Evolutionary conservation across 2,888 invertebrate genomes (phyloP).

Genomic region (Protophormia terraenovae): DNA sequence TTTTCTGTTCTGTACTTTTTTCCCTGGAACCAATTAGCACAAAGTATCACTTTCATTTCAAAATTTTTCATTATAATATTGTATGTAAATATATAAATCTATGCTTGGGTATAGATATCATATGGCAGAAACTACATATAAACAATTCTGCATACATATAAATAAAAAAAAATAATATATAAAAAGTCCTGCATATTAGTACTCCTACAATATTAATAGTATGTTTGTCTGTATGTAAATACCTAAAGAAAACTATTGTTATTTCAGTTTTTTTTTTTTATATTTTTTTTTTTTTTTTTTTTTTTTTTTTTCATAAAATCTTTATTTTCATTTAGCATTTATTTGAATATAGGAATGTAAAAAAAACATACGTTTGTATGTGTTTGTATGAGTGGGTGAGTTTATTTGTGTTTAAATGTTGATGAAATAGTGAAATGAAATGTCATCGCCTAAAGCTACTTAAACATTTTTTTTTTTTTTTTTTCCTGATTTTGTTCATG

Average conservation of each 20-base stretch:
- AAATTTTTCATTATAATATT: neutral
- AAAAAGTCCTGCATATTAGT: no score
- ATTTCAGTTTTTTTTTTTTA: neutral
- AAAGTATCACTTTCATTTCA: neutral
- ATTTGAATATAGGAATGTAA: neutral
- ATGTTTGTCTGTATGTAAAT: neutral
- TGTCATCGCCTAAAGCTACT: conserved; percentile 67
- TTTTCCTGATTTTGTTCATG: conserved; percentile 3
- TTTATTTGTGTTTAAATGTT: conserved; percentile 51
- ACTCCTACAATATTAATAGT: neutral
- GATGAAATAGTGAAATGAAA: conserved; percentile 67
- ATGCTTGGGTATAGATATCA: neutral
- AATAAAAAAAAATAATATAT: no score
- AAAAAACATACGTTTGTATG: neutral
- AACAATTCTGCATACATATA: no score
- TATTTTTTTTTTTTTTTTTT: neutral
- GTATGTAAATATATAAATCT: neutral
- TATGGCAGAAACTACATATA: neutral
- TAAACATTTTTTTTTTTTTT: conserved; percentile 33
- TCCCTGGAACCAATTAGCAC: neutral
- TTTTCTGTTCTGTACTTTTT: no score
- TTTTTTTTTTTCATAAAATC: neutral
- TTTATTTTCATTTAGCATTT: conserved; percentile 28
- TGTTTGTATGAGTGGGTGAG: neutral
- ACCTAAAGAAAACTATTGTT: conserved; percentile 4